Conservation (phyloP, 2,888 invertebrate species). For the Parapristionchus giblindavisi region DNA sequence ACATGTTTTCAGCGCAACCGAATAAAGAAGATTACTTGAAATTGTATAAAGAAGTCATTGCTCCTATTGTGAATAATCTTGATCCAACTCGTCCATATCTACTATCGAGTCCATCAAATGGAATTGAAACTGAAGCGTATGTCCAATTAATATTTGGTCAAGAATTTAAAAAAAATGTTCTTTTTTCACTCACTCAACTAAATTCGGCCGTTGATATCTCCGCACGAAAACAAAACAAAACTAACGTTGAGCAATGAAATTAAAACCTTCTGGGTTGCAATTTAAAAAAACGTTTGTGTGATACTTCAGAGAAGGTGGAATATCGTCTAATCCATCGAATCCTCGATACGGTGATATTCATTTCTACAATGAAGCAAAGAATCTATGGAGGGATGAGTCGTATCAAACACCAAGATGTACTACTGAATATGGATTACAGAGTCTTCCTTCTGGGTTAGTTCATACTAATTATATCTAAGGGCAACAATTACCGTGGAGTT, state of each 20-base stretch:
- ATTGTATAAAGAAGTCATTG: constrained; percentile 83
- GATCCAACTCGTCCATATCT: constrained; percentile 80
- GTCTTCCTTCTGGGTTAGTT: constrained; percentile 76
- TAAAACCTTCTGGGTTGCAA: too few species aligned
- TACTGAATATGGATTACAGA: constrained; percentile 95
- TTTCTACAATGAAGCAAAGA: constrained; percentile 84
- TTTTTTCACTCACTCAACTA: too few species aligned
- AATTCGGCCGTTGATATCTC: too few species aligned
- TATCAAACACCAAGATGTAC: constrained; percentile 87
- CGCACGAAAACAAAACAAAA: too few species aligned
- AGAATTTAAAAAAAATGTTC: too few species aligned
- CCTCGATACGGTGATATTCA: constrained; percentile 85
- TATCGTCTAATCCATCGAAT: constrained; percentile 79
- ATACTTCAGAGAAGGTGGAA: constrained; percentile 78
- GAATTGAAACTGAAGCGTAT: constrained; percentile 73
- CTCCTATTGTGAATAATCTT: constrained; percentile 76
- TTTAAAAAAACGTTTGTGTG: background rate
- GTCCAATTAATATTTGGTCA: too few species aligned
- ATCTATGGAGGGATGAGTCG: constrained; percentile 81
- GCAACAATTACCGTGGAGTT: too few species aligned
- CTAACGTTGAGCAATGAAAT: too few species aligned
- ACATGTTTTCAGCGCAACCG: background rate
- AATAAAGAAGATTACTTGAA: constrained; percentile 70
- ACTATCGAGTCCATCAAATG: constrained; percentile 91
- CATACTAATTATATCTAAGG: background rate